Percentiles rank a stretch among this genome's conserved stretches.
phyloP scores from a whole-genome alignment of 1,140 invertebrate species.

The Lepidotrigona ventralis region DNA sequence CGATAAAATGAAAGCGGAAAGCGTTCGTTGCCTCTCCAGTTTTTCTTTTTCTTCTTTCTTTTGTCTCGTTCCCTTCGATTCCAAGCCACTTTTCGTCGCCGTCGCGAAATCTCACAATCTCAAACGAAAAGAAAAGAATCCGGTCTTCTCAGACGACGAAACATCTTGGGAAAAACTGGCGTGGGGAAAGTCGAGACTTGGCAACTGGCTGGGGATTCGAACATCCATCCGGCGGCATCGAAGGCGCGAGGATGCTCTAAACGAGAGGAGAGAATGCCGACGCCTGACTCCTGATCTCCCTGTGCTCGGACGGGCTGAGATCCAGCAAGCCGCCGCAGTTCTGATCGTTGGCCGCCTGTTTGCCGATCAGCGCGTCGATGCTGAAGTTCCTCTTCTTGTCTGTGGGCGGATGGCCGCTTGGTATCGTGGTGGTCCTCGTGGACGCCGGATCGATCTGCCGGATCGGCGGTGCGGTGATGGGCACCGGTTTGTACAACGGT shows the following conservation, averaged over 20 bases:
- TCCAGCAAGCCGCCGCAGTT: constrained; percentile 73
- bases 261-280: constrained; percentile 78
- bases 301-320: constrained; percentile 76
- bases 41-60: no score
- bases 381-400: constrained; percentile 79
- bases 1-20: background rate
- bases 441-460: constrained; percentile 62
- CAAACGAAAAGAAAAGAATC: no score
- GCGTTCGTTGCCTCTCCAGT: background rate
- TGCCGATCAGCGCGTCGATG: constrained; percentile 81
- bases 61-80: background rate
- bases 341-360: constrained; percentile 72
- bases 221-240: background rate
- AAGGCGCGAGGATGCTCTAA: constrained; percentile 50
- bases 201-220: no score
- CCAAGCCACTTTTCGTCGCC: background rate
- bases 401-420: constrained; percentile 44
- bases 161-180: no score
- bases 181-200: no score
- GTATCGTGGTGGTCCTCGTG: constrained; percentile 49
- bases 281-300: constrained; percentile 78
- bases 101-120: background rate
- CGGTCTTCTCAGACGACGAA: no score
- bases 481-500: constrained; percentile 79
- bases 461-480: constrained; percentile 73